Base-by-base conservation (phyloP, 2,888 invertebrate species). In the Octonoba sinensis region DNA sequence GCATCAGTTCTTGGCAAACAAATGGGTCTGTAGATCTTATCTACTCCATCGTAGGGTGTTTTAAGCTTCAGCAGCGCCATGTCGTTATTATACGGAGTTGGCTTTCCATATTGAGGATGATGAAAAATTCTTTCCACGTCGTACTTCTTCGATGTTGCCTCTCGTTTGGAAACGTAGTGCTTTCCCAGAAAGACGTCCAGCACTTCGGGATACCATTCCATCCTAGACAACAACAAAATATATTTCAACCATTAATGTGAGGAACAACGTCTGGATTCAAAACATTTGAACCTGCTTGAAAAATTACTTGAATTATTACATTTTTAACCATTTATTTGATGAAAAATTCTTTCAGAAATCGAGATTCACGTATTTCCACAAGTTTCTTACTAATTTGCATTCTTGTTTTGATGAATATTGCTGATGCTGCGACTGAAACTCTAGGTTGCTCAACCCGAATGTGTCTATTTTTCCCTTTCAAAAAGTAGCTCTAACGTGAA, bases 61-160 rank as follows among this genome's bases (percentile, higher is more conserved):
- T 51, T 49, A 18, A 82, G 36, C 18, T 56, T 82, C 15, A 82
- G 20, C 1, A 82, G 59, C 6, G 71, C 71, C 11, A 82, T 16
- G 22, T 77, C 82, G 46, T 82, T 82, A 49, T 82, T 77, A 60
- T 76, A 82, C 1, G 72, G 71, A 11, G 66, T 65, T 4, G 76
- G 76, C 18, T 18, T 65, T 2, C 72, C 77, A 18, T 72, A 77
- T 11, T 16, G 20, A 12, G 66, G 59, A 47, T 82, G 76, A 18
- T 56, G 67, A 22, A 67, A 69, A n/a, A 82, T 65, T n/a, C 36
- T 18, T 18, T 65, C 24, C 8, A 82, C 82, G 8, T 54, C 49
- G 20, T 60, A 82, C 51, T 62, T 65, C n/a, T 59, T 57, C 4
- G 72, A 54, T 13, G 54, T 65, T 0, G 65, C 12, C 16, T 76